Percentiles rank a stretch among this genome's conserved stretches.
These are phyloP conservation scores for Globodera rostochiensis DNA, from an alignment of 1,140 invertebrate species.

Conservation along the genomic window DNA sequence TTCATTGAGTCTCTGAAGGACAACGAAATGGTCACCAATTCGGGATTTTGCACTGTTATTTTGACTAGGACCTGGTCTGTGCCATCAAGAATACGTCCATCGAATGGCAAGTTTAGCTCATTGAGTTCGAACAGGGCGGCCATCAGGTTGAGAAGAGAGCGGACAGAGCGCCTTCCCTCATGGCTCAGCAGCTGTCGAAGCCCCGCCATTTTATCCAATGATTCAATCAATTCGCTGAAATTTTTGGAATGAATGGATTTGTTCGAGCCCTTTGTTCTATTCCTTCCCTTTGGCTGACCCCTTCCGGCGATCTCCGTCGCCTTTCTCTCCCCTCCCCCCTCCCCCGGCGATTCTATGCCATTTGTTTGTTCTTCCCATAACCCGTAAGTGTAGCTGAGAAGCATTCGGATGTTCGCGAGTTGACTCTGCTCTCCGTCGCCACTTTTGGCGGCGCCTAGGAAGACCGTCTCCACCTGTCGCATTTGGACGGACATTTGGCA, in stretches of 20 bases:
- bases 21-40: not conserved
- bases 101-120: conserved; percentile 48
- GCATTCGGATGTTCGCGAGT: conserved; percentile 33
- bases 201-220: conserved; percentile 37
- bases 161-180: conserved; percentile 19
- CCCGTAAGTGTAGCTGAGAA: conserved; percentile 54
- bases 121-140: conserved; percentile 36
- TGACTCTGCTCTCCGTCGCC: conserved; percentile 34
- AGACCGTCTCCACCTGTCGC: conserved; percentile 50
- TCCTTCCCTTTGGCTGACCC: too few species aligned
- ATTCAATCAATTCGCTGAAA: conserved; percentile 39
- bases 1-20: conserved; percentile 38
- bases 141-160: conserved; percentile 47
- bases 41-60: not conserved
- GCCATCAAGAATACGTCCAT: conserved; percentile 53
- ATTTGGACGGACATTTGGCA: conserved; percentile 46
- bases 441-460: conserved; percentile 46
- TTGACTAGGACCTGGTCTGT: conserved; percentile 37
- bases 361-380: not conserved
- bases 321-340: too few species aligned
- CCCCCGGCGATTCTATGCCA: too few species aligned
- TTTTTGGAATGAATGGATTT: not conserved
- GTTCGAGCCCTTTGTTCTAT: too few species aligned
- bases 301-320: too few species aligned
- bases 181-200: conserved; percentile 27